Conservation (phyloP, 2,113 vertebrate genomes). For the Hippocampus guttulatus region DNA sequence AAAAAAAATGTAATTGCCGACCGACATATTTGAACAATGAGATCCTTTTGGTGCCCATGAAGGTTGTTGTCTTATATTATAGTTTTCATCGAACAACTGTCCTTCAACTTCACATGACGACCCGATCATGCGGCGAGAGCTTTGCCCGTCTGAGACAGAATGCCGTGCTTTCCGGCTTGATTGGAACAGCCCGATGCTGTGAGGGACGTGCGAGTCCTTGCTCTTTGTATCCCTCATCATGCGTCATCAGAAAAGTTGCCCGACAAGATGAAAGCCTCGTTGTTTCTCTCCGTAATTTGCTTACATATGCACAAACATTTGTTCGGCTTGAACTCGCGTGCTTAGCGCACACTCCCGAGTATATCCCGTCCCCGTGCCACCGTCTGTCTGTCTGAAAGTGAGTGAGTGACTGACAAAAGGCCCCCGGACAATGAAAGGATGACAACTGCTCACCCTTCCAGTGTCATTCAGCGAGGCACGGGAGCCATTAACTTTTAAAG, state of each 20-base stretch:
- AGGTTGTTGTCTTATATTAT: neutral
- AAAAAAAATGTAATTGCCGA: too few species aligned
- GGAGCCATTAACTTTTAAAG: constrained; percentile 71
- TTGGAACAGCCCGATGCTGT: constrained; percentile 44
- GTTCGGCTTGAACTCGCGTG: constrained; percentile 10
- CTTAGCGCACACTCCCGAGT: constrained; percentile 4
- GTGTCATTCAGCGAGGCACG: constrained; percentile 60
- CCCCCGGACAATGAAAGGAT: constrained; percentile 46
- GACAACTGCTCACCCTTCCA: constrained; percentile 61
- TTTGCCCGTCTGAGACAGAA: constrained; percentile 48
- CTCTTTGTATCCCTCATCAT: constrained; percentile 31
- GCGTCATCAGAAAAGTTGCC: constrained; percentile 47
- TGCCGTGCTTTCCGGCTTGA: constrained; percentile 46
- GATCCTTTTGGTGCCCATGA: too few species aligned
- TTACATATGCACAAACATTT: constrained; percentile 19
- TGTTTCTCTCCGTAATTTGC: constrained; percentile 24
- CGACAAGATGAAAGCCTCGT: constrained; percentile 18
- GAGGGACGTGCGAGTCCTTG: constrained; percentile 40
- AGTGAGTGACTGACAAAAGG: constrained; percentile 61
- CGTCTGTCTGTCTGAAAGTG: constrained; percentile 32
- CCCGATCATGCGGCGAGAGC: constrained; percentile 35
- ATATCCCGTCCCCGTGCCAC: constrained; percentile 26
- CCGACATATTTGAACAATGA: too few species aligned
- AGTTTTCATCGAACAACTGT: constrained; percentile 44
- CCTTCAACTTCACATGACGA: constrained; percentile 35